These are phyloP conservation scores for Cydia fagiglandana DNA, from an alignment of 1,140 invertebrate species.

Conservation along the genomic window DNA sequence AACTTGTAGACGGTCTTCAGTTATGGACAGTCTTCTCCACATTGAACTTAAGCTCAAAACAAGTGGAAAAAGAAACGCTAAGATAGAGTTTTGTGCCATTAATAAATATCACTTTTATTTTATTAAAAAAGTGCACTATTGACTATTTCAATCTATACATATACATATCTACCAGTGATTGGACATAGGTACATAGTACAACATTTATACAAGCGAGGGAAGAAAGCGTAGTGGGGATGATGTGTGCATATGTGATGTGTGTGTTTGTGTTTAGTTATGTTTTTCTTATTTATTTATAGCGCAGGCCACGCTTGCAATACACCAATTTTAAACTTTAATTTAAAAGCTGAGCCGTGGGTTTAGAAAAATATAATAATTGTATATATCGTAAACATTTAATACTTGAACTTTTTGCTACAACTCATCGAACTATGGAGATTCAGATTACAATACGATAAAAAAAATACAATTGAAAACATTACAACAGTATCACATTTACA, in stretches of 20 bases:
- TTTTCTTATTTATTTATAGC: background rate
- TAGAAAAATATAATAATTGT: background rate
- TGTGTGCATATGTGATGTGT: slow-evolving; percentile 16
- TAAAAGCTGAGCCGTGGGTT: background rate
- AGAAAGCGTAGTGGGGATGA: background rate
- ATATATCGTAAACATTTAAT: slow-evolving; percentile 15
- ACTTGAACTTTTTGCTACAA: background rate
- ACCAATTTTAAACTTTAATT: background rate
- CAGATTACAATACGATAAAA: background rate
- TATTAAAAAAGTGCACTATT: no score
- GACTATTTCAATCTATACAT: background rate
- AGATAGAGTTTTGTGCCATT: no score
- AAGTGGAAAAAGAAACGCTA: no score
- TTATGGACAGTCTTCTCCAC: no score
- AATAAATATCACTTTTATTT: no score
- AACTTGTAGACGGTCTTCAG: no score
- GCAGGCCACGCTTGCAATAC: slow-evolving; percentile 3
- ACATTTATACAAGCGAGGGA: slow-evolving; percentile 17
- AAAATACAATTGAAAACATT: slow-evolving; percentile 8
- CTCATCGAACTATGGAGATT: background rate
- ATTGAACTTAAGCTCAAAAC: no score
- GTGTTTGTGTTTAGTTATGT: slow-evolving; percentile 5
- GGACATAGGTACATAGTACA: background rate
- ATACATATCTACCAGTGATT: background rate
- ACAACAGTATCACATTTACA: slow-evolving; percentile 10